phyloP scores from a whole-genome alignment of 2,797 vertebrate genomes.

The Protosalanx chinensis region DNA sequence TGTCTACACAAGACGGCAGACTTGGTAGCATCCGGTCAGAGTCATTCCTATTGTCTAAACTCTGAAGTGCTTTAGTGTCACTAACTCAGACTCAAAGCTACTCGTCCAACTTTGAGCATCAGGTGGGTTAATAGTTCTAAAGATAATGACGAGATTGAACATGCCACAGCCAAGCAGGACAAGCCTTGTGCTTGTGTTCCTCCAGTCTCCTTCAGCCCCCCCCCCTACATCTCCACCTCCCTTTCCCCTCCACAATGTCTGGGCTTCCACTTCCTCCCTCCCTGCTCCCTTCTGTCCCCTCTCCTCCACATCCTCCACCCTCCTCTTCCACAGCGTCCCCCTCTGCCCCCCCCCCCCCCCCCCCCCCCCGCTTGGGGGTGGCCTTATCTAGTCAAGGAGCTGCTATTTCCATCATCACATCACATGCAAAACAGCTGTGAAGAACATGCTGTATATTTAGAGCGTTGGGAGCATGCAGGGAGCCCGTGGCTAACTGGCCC shows the following conservation, averaged over 20 bases:
- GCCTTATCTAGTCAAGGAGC: slow-evolving; percentile 59
- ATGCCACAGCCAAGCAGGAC: slow-evolving; percentile 8
- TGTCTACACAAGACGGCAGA: slow-evolving; percentile 2
- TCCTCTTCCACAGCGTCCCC: not conserved
- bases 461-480: slow-evolving; percentile 65
- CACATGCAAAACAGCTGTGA: slow-evolving; percentile 83
- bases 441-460: slow-evolving; percentile 75
- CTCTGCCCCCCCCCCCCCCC: slow-evolving; percentile 29
- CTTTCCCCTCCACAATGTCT: not conserved
- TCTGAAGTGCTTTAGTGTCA: not conserved
- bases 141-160: slow-evolving; percentile 51
- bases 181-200: slow-evolving; percentile 9
- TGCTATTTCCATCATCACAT: slow-evolving; percentile 73
- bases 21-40: slow-evolving; percentile 35
- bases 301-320: not conserved
- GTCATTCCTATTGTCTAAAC: not conserved
- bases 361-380: slow-evolving; percentile 44
- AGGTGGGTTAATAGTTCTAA: slow-evolving; percentile 10
- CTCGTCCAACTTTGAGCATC: not conserved
- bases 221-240: not conserved
- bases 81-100: not conserved
- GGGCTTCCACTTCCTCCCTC: not conserved
- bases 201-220: slow-evolving; percentile 24
- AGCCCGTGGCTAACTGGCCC: slow-evolving; percentile 60
- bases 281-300: not conserved